These are phyloP conservation scores for Cygnus atratus DNA, from an alignment of 2,113 vertebrate genomes.

Conservation along the genomic window DNA sequence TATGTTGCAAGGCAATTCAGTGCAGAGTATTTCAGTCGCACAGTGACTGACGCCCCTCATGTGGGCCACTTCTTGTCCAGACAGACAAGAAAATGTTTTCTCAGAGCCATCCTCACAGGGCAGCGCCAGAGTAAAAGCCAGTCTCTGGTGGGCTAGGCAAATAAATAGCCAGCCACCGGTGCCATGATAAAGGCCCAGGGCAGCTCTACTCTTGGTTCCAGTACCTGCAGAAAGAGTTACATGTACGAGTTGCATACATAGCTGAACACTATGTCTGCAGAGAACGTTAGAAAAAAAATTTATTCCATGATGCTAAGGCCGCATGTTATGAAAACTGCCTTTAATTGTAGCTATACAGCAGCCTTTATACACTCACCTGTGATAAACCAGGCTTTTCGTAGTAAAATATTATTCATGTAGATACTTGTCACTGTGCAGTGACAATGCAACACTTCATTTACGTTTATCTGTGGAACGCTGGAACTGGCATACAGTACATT, in stretches of 20 bases:
- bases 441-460: conserved; percentile 6
- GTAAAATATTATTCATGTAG: not conserved
- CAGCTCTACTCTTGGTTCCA: fast-evolving
- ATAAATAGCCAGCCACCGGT: not conserved
- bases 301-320: not conserved
- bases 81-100: not conserved
- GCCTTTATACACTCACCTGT: not conserved
- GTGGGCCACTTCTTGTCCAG: not conserved
- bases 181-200: not conserved
- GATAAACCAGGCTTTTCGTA: not conserved
- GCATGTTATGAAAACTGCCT: not conserved
- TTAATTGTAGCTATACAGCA: not conserved
- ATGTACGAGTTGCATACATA: not conserved
- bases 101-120: not conserved
- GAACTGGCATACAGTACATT: not conserved
- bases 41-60: not conserved
- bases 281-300: not conserved
- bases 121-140: not conserved
- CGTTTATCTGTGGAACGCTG: not conserved
- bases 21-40: not conserved
- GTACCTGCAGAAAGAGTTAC: not conserved
- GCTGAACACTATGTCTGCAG: not conserved
- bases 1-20: not conserved
- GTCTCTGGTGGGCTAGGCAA: not conserved
- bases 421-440: not conserved